Percentiles rank a stretch among this genome's conserved stretches.
Evolutionary conservation across 2,113 vertebrate genomes (phyloP).

Genomic region (Crotalus viridis): DNA sequence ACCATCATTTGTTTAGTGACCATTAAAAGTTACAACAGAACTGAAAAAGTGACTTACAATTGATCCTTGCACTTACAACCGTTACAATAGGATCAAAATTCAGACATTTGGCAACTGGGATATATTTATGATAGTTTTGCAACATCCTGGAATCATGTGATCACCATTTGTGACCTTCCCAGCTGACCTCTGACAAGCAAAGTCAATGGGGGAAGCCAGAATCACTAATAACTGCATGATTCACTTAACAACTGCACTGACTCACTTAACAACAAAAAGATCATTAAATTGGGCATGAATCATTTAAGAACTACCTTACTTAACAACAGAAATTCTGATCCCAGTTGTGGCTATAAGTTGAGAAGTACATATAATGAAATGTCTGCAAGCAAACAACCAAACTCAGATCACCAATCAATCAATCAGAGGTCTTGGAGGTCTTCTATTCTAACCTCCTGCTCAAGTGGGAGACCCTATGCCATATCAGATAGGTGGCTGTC

Average conservation of each 20-base stretch:
- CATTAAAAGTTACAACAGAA: neutral
- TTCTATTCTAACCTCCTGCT: neutral
- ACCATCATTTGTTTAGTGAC: neutral
- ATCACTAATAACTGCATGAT: neutral
- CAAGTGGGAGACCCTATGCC: neutral
- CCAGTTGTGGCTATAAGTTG: neutral
- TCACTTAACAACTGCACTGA: neutral
- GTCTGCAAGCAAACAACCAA: neutral
- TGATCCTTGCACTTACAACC: neutral
- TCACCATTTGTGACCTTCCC: neutral
- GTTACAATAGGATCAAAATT: neutral
- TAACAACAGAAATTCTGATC: neutral
- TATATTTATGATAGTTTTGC: too few relatives aligned
- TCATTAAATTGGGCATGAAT: neutral
- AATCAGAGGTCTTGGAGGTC: neutral
- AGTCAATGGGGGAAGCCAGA: neutral
- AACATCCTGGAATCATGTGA: neutral
- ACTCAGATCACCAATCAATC: neutral
- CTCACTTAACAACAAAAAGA: neutral
- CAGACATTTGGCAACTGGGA: too few relatives aligned
- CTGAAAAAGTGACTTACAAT: neutral
- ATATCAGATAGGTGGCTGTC: neutral
- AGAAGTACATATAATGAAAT: neutral
- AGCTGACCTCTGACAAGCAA: neutral
- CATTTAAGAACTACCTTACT: neutral